phyloP scores from a whole-genome alignment of 2,888 invertebrate species.

The Drosophila quasianomalipes region DNA sequence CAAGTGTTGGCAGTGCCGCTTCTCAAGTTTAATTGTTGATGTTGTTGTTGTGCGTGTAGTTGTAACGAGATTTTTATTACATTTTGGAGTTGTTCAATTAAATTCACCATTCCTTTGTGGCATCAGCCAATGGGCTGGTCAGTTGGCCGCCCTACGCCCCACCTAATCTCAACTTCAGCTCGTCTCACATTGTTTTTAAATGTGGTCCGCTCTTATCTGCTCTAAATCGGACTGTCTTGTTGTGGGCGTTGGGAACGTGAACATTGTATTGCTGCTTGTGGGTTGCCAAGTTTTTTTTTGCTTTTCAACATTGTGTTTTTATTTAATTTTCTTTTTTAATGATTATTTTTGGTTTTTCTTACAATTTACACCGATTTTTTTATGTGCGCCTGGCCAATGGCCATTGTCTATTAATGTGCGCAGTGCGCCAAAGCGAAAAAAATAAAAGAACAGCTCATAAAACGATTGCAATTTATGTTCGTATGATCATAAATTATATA shows the following conservation, averaged over 20 bases:
- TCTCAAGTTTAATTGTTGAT: constrained; percentile 34
- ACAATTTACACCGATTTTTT: constrained; percentile 35
- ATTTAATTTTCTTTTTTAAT: constrained; percentile 26
- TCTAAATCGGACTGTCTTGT: constrained; percentile 31
- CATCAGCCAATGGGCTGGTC: constrained; percentile 16
- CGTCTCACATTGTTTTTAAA: constrained; percentile 46
- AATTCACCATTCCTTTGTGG: constrained; percentile 53
- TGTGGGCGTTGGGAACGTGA: constrained; percentile 20
- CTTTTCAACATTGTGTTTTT: constrained; percentile 21
- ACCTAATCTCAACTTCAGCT: constrained; percentile 1
- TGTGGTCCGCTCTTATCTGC: constrained; percentile 44
- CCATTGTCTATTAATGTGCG: constrained; percentile 36
- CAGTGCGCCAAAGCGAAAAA: constrained; percentile 12
- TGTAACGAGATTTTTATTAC: constrained; percentile 43
- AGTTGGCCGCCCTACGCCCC: not conserved
- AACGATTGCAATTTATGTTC: constrained; percentile 22
- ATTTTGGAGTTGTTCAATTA: constrained; percentile 70
- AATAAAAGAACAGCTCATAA: constrained; percentile 6
- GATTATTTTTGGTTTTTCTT: constrained; percentile 20
- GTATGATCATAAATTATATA: constrained; percentile 22
- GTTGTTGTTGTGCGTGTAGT: constrained; percentile 14
- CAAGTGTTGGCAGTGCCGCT: constrained; percentile 39
- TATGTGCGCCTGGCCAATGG: constrained; percentile 10
- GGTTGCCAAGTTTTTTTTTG: constrained; percentile 44
- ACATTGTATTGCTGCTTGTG: constrained; percentile 12